Conservation (phyloP, 2,113 vertebrate species). For the Mesembrinibis cayennensis region DNA sequence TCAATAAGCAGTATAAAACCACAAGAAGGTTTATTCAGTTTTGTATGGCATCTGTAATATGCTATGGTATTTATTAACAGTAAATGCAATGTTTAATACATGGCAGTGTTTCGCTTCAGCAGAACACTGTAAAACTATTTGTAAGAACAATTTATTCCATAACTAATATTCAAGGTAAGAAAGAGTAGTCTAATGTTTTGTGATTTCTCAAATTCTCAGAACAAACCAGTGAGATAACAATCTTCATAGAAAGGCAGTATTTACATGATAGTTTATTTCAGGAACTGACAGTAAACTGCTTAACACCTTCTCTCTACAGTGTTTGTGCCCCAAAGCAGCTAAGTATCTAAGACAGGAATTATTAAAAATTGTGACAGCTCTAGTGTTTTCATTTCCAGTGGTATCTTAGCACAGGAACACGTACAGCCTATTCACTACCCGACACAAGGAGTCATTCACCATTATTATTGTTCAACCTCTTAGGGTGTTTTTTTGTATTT, state of each 20-base stretch:
- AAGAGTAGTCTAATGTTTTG: conserved; percentile 32
- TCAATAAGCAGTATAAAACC: conserved; percentile 66
- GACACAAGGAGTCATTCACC: conserved; percentile 41
- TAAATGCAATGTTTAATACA: conserved; percentile 23
- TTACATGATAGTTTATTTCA: conserved; percentile 66
- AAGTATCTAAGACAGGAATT: conserved; percentile 51
- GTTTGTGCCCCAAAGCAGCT: conserved; percentile 58
- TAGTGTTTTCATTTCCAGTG: conserved; percentile 53
- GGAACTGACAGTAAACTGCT: conserved; percentile 66
- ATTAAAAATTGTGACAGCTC: conserved; percentile 61
- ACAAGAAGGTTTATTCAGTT: conserved; percentile 36
- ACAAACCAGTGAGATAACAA: conserved; percentile 56
- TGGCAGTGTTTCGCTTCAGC: conserved; percentile 14
- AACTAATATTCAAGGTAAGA: conserved; percentile 52
- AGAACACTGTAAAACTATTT: conserved; percentile 43
- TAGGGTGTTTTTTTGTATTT: background rate
- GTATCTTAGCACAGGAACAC: conserved; percentile 52
- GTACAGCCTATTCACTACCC: background rate
- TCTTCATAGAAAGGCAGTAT: conserved; percentile 49
- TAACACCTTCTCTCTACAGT: background rate
- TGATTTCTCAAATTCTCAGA: conserved; percentile 29
- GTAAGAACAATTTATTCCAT: conserved; percentile 46
- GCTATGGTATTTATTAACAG: conserved; percentile 56
- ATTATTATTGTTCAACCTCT: background rate
- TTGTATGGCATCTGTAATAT: conserved; percentile 54